Conservation (phyloP, 2,888 invertebrate genomes). For the Calephelis perditalis region DNA sequence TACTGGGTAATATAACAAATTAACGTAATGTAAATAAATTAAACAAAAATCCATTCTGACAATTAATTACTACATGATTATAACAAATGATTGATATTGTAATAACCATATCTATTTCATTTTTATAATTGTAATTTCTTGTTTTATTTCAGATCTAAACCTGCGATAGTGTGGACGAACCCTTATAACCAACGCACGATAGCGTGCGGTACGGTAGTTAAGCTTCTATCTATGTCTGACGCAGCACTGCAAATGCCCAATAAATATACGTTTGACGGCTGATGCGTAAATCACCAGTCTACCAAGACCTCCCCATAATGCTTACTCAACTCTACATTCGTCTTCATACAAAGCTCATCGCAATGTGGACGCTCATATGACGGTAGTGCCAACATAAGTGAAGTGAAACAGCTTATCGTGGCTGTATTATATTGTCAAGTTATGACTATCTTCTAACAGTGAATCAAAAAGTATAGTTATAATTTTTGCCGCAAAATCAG, state of each 20-base stretch:
- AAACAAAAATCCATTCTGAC: too few species aligned
- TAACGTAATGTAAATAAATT: too few species aligned
- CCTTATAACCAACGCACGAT: constrained; percentile 30
- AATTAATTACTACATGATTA: too few species aligned
- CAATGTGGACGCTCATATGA: constrained; percentile 10
- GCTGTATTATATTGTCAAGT: constrained; percentile 22
- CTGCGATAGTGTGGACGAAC: constrained; percentile 30
- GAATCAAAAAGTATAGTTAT: too few species aligned
- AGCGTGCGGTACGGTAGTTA: constrained; percentile 53
- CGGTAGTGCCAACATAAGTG: constrained; percentile 21
- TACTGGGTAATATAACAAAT: too few species aligned
- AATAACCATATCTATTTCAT: neutral
- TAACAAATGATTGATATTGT: too few species aligned
- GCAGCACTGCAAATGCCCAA: constrained; percentile 49
- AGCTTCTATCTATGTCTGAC: constrained; percentile 39
- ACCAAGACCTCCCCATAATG: constrained; percentile 23
- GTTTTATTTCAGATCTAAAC: constrained; percentile 29
- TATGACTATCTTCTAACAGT: neutral
- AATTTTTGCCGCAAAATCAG: too few species aligned
- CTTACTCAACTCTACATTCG: neutral
- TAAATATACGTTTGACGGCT: constrained; percentile 55
- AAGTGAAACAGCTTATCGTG: constrained; percentile 27
- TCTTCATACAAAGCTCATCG: constrained; percentile 1
- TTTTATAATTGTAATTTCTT: constrained; percentile 13
- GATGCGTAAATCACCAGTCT: constrained; percentile 32